Conservation (phyloP, 1,140 invertebrate species). For the Sycobia sp. region DNA sequence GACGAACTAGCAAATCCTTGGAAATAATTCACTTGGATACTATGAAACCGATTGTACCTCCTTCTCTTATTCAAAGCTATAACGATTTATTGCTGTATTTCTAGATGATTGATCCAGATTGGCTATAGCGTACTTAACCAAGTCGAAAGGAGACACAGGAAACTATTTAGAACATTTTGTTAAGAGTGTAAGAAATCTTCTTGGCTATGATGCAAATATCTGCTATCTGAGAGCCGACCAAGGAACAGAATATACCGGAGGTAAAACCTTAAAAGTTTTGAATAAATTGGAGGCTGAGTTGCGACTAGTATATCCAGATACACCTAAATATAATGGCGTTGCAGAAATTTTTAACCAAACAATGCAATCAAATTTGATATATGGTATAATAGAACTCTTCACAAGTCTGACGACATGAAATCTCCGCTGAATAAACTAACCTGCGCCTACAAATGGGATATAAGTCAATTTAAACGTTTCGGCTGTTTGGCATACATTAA, state of each 20-base stretch:
- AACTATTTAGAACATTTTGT: conserved; percentile 13
- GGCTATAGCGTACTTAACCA: conserved; percentile 3
- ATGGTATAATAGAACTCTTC: conserved; percentile 43
- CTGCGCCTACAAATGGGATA: conserved; percentile 19
- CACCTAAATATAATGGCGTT: conserved; percentile 50
- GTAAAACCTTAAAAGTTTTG: conserved; percentile 11
- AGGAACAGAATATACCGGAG: conserved; percentile 10
- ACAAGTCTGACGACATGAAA: conserved; percentile 35
- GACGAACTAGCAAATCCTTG: conserved; percentile 6
- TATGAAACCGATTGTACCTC: conserved; percentile 26
- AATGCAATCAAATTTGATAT: conserved; percentile 44
- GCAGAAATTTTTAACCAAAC: conserved; percentile 50
- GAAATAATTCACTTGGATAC: conserved; percentile 25
- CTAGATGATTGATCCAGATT: conserved; percentile 18
- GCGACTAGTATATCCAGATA: conserved; percentile 36
- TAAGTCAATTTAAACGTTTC: conserved; percentile 36
- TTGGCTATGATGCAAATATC: conserved; percentile 20
- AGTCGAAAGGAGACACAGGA: conserved; percentile 5
- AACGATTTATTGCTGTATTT: conserved; percentile 3
- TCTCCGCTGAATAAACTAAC: conserved; percentile 40
- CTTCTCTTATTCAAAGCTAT: conserved; percentile 8
- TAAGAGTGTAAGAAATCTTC: conserved; percentile 7
- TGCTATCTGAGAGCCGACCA: conserved; percentile 26
- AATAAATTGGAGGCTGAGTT: conserved; percentile 18
- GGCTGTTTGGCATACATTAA: conserved; percentile 32